Base-by-base conservation (phyloP, 1,140 invertebrate genomes). In the Scaptomyza pallida region DNA sequence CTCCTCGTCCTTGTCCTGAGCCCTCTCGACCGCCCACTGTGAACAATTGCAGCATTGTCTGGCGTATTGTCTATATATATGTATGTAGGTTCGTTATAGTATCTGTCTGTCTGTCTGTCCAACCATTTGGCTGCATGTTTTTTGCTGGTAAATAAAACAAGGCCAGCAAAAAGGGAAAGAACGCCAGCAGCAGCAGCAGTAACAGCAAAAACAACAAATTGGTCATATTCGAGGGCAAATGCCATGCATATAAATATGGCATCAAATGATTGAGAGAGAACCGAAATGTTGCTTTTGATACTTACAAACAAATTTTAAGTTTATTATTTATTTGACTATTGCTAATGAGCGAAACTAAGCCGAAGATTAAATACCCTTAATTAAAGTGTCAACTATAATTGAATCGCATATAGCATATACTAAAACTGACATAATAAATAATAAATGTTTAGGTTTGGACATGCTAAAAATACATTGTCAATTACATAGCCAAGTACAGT, bases 11-110 rank as follows among this genome's bases (percentile, higher is more conserved):
- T 4, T 4, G 1, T 4, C 23, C 23, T 26, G 23, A 33, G n/a
- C 45, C 15, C 57, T 47, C 30, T 45, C 61, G 68, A 71, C 61
- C 48, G 55, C 65, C 81, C 48, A 67, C 54, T 73, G 70, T 60
- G 64, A 86, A 72, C 81, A 86, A 86, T 79, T 80, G 80, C 69
- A 55, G 57, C 65, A 74, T 80, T 86, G 76, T 80, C 72, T 64
- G 67, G 37, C 47, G 37, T 52, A 50, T 57, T 64, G 47, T 72
- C 37, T 26, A 2, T 40, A 17, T 17, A 35, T 61, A 55, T 21
- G 0, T 9, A 15, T 35, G 30, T 61, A 55, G 16, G 0, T 9
- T n/a, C 26, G 30, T 17, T 16, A 15, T 16, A 30, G 8, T 40
- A 40, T 33, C 54, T 57, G 23, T 60, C 50, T 23, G 26, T 13